phyloP scores from a whole-genome alignment of 2,888 invertebrate genomes.

The Dugesia japonica region DNA sequence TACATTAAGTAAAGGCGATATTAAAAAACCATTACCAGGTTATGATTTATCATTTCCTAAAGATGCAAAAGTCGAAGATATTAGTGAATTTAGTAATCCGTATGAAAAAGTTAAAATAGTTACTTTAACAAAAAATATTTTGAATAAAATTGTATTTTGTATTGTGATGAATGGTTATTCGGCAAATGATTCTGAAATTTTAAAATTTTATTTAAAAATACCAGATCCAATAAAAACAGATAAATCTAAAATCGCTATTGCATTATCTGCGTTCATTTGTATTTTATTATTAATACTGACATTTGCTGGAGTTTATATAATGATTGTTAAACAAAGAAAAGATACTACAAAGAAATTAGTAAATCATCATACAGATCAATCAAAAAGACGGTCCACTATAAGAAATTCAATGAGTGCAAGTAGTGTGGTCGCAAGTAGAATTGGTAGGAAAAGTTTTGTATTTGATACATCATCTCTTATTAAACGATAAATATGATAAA shows the following conservation, averaged over 20 bases:
- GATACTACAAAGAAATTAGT: background rate
- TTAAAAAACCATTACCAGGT: background rate
- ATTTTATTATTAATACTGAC: conserved; percentile 3
- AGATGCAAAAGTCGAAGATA: background rate
- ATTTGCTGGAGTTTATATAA: background rate
- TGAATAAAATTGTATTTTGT: background rate
- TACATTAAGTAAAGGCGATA: background rate
- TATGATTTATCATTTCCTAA: background rate
- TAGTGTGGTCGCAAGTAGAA: too few relatives aligned
- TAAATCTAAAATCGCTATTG: background rate
- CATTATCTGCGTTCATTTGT: background rate
- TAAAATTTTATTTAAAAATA: background rate
- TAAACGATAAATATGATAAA: too few relatives aligned
- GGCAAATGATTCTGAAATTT: background rate
- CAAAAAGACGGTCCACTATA: background rate
- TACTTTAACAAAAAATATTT: background rate
- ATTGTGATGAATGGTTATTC: background rate
- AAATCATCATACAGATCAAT: background rate
- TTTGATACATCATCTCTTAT: too few relatives aligned
- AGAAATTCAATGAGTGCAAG: too few relatives aligned
- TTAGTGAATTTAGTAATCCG: background rate
- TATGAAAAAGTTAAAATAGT: background rate
- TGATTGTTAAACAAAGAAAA: background rate
- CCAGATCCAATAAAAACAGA: background rate
- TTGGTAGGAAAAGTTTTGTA: too few relatives aligned